Base-by-base conservation (phyloP, 2,113 vertebrate species). In the Myotis yumanensis region DNA sequence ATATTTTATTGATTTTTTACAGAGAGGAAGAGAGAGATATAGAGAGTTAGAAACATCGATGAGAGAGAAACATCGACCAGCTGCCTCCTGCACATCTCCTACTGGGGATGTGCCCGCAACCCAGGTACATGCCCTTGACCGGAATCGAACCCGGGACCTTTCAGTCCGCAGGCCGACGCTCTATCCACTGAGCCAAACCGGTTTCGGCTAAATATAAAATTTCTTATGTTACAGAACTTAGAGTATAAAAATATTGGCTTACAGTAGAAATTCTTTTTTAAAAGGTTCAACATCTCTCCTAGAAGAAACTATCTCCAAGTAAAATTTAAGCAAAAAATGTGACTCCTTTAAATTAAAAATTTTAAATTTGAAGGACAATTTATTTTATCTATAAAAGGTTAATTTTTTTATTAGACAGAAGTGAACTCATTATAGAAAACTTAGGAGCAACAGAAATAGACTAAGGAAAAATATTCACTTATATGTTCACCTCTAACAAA, bases 121-220 rank as follows among this genome's bases (percentile, higher is more conserved):
- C n/a, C n/a, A n/a, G n/a, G n/a, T n/a, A n/a, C n/a, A n/a, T n/a
- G n/a, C n/a, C n/a, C n/a, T n/a, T n/a, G n/a, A n/a, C n/a, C n/a
- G n/a, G n/a, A n/a, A n/a, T n/a, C n/a, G n/a, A n/a, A n/a, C n/a
- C n/a, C n/a, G n/a, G n/a, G n/a, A n/a, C n/a, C n/a, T n/a, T n/a
- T n/a, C n/a, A n/a, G n/a, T n/a, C n/a, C n/a, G n/a, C n/a, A n/a
- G n/a, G n/a, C n/a, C n/a, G n/a, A n/a, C n/a, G n/a, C n/a, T n/a
- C n/a, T n/a, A n/a, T n/a, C n/a, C n/a, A n/a, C n/a, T n/a, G n/a
- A n/a, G n/a, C n/a, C n/a, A n/a, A n/a, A n/a, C n/a, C n/a, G n/a
- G n/a, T n/a, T n/a, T n/a, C n/a, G n/a, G n/a, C n/a, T 86, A 97
- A 96, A 97, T 94, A 96, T 57, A 88, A 95, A 95, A 87, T 90